These are phyloP conservation scores for Oscheius myriophilus DNA, from an alignment of 2,888 invertebrate genomes.

Conservation along the genomic window DNA sequence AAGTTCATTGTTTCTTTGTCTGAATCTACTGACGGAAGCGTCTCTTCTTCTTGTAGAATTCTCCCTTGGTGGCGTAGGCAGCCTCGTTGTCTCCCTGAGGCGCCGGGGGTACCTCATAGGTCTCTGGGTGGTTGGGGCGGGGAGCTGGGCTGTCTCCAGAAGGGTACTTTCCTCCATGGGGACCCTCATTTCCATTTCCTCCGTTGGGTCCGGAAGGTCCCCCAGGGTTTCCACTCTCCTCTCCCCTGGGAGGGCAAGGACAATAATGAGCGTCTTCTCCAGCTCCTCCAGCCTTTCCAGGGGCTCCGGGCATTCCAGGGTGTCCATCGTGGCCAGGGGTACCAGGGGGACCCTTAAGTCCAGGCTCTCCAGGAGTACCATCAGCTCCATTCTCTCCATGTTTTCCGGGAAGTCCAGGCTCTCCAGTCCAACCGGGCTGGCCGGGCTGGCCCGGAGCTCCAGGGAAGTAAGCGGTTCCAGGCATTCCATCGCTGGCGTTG, in stretches of 20 bases:
- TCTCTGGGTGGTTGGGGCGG: no score
- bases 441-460: conserved; percentile 57
- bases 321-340: conserved; percentile 73
- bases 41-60: no score
- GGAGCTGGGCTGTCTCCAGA: no score
- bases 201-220: no score
- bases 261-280: conserved; percentile 50
- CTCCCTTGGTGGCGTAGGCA: no score
- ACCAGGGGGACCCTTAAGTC: conserved; percentile 82
- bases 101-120: no score
- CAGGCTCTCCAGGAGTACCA: conserved; percentile 48
- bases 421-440: conserved; percentile 54
- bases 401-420: conserved; percentile 51
- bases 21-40: no score
- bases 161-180: no score
- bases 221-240: no score
- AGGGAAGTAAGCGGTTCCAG: conserved; percentile 51
- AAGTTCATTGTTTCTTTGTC: no score
- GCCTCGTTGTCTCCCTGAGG: no score
- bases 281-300: conserved; percentile 32
- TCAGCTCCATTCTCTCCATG: conserved; percentile 53
- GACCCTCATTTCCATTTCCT: no score
- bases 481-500: conserved; percentile 51
- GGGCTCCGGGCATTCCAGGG: conserved; percentile 59
- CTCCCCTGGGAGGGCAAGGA: conserved; percentile 24